Percentiles rank a stretch among this genome's conserved stretches.
phyloP scores from a whole-genome alignment of 2,888 invertebrate species.

The Timandra comae region DNA sequence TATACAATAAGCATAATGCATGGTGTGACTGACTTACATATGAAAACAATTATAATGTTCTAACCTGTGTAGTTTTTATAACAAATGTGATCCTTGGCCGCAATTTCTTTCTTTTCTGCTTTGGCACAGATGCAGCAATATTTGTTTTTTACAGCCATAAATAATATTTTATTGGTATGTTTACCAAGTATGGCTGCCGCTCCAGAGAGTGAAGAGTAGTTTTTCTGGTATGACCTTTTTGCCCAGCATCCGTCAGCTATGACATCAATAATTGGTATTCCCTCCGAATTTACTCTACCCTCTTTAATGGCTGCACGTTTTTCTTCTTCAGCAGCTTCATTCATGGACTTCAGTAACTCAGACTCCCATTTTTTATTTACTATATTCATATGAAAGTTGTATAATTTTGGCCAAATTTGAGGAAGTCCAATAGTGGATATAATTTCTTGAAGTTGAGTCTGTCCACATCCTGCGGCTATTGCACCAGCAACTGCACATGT shows the following conservation, averaged over 20 bases:
- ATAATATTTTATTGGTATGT: constrained; percentile 13
- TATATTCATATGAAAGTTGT: no score
- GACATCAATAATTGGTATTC: constrained; percentile 16
- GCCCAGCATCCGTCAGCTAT: constrained; percentile 20
- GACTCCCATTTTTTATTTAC: no score
- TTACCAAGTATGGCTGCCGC: constrained; percentile 19
- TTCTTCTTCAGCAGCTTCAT: constrained; percentile 15
- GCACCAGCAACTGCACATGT: no score
- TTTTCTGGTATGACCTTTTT: constrained; percentile 17
- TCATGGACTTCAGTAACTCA: no score
- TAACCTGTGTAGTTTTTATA: constrained; percentile 12
- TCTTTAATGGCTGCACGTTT: constrained; percentile 7
- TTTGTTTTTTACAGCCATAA: constrained; percentile 18
- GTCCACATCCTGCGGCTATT: no score
- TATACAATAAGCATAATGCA: no score
- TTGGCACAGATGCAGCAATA: constrained; percentile 17
- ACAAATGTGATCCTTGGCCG: constrained; percentile 10
- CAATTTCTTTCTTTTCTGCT: no score
- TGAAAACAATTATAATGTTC: background rate
- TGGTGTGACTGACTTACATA: background rate
- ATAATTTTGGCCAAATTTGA: no score
- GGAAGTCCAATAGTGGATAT: no score
- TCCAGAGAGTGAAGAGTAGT: constrained; percentile 19
- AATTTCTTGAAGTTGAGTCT: no score
- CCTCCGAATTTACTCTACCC: constrained; percentile 8